Evolutionary conservation across 2,113 vertebrate genomes (phyloP), one percentile per base, ranked within the genome.

Genomic region (Vulpes ferrilata): DNA sequence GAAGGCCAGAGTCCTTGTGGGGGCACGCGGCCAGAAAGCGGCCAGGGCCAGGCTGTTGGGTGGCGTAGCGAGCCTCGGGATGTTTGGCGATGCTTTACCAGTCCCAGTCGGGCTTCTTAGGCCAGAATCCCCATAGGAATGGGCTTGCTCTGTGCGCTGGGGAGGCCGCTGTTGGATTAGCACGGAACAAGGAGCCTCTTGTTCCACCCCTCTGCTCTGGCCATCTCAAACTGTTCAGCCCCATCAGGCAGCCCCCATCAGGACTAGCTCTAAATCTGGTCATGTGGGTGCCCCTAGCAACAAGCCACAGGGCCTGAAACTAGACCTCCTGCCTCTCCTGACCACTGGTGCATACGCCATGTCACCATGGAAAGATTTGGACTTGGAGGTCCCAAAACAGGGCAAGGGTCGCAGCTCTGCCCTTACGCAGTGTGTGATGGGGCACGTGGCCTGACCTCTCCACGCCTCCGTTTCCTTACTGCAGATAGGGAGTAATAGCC

Each of bases 1-100:
- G 0, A 3, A 1, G 2, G 59, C 43, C 43, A 43, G 43, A 43
- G 43, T 7, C 0, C 3, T 7, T 19, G 32, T 11, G 16, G 27
- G 20, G 1, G 7, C 4, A 13, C 43, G 7, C 43, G 7, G 35
- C 43, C 15, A 8, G 35, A 43, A 23, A 11, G 12, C 1, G 19
- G 71, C 55, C 48, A 12, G 35, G 60, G 19, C 57, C 12, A 0
- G 23, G 60, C 30, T 6, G 27, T 12, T 19, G 20, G 19, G 9
- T 9, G 25, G 1, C 64, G 19, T 2, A 13, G 11, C 20, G 10
- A 82, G 79, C 53, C 80, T 7, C 13, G 0, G 55, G 38, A 7
- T 3, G 2, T 10, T 57, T 62, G 7, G 11, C 7, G 7, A 4
- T 2, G 30, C 43, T 7, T 43, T 22, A 82, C 88, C 15, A 3